Base-by-base conservation (phyloP, 2,113 vertebrate species). In the Lepus europaeus region DNA sequence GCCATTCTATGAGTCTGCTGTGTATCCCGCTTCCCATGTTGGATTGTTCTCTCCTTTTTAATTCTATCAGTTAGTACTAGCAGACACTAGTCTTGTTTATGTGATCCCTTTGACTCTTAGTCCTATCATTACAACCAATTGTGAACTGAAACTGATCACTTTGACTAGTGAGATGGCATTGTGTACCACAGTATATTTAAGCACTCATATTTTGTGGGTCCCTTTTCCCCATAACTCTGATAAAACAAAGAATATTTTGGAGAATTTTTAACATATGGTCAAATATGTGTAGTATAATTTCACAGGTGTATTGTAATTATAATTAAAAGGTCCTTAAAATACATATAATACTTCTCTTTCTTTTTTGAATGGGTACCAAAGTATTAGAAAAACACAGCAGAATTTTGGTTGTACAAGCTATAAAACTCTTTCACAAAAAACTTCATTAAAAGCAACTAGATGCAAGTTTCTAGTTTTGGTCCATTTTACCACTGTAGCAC, bases 251-350 rank as follows among this genome's bases (percentile, higher is more conserved):
- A 70, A 45, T 49, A 14, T 23, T 61, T 64, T 39, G 69, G 12
- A 14, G 27, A 68, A 49, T 22, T 76, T 91, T 80, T 93, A 82
- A 68, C 59, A 33, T 4, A 33, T 74, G 4, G 51, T 22, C 39
- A 74, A 19, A 76, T 86, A 76, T 61, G 45, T 74, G 27, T 82
- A 87, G 31, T 8, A 78, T 78, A 90, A 74, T 49, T 72, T 90
- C 29, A 16, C 5, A 69, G 4, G 53, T 81, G 1, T 68, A 92
- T 45, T 69, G 69, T 11, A 59, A 78, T 51, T 85, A 3, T 61
- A 86, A 11, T 27, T 92, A 31, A 87, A 69, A 78, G 23, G 5
- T 16, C 12, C 5, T 86, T 90, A n/a, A 66, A 68, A 25, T n/a
- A 31, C 33, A 94, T 19, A 1, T 3, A 59, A 56, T n/a, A 76